Evolutionary conservation across 2,113 vertebrate genomes (phyloP), one percentile per base, ranked within the genome.

Genomic region (Pavo muticus): DNA sequence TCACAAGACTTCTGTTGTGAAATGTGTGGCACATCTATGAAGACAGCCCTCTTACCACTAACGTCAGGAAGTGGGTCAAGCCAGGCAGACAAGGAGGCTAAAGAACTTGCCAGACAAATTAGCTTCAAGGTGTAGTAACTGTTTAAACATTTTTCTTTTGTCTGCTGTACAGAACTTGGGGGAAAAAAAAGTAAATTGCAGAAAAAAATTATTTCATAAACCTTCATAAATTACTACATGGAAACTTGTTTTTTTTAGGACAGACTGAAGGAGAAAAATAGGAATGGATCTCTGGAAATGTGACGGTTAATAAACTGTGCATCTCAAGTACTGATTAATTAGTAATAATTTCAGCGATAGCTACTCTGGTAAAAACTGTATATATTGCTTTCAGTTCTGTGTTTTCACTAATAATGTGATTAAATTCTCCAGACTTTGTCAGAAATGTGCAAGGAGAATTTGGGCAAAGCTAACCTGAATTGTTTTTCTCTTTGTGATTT

Each of bases 1-100:
- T 99, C 99, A 89, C 99, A 98, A 94, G 99, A 99, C 94, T 99
- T 99, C 97, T 98, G 98, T 97, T 99, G 99, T 96, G 99, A 99
- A 93, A 95, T 97, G 19, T 99, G 99, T 84, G 98, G 98, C 69
- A 98, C 98, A 91, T 97, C 97, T 80, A 99, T 99, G 99, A 98
- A 97, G 84, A 97, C 98, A 16, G 98, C 98, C 45, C 98, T 99
- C 40, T 97, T 99, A 70, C 97, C 98, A 32, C 97, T 98, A 60
- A 98, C 98, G 47, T 98, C 98, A 18, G 98, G 98, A 96, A 98
- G 98, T 6, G 96, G 97, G 84, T 98, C 97, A 64, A 98, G 98
- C 80, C 98, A 98, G 19, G 98, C 98, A 14, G 99, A 99, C 96
- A 95, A 96, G 94, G 97, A 99, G 90, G 99, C 98, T 77, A 98